Conservation (phyloP, 2,113 vertebrate genomes). For the Uria aalge region DNA sequence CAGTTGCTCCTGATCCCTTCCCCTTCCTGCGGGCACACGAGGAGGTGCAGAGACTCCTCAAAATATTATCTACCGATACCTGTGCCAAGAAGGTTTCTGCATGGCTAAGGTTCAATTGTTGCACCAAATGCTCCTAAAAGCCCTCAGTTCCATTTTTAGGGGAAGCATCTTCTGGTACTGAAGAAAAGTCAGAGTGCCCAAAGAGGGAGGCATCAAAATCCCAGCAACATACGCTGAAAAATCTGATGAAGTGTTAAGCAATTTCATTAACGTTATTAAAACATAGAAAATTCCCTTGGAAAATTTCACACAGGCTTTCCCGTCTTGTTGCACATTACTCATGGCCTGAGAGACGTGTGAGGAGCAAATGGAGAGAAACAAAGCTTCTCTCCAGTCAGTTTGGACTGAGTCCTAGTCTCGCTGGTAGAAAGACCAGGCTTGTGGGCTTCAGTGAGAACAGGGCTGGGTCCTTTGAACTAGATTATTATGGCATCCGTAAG, state of each 20-base stretch:
- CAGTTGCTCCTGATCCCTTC: neutral
- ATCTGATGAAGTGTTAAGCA: neutral
- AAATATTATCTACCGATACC: rapidly evolving
- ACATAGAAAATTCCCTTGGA: conserved; percentile 33
- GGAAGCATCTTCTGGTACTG: neutral
- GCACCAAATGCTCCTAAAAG: neutral
- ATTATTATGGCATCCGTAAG: conserved; percentile 7
- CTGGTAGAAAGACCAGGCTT: conserved; percentile 4
- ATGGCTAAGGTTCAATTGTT: neutral
- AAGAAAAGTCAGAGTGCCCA: neutral
- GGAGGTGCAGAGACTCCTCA: neutral
- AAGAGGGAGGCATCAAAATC: neutral
- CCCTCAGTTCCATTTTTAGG: neutral
- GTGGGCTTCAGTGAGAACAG: conserved; percentile 27
- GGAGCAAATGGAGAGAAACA: conserved; percentile 26
- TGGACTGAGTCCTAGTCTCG: conserved; percentile 1
- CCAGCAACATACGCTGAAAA: neutral
- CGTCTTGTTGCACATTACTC: neutral
- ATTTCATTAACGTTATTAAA: conserved; percentile 21
- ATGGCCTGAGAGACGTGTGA: neutral
- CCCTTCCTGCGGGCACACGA: neutral
- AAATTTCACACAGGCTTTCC: conserved; percentile 37
- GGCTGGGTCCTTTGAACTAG: conserved; percentile 45
- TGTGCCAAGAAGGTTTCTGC: neutral
- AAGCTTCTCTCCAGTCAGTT: conserved; percentile 4